Evolutionary conservation across 2,888 invertebrate species (phyloP).

Genomic region (Proisotoma minuta): DNA sequence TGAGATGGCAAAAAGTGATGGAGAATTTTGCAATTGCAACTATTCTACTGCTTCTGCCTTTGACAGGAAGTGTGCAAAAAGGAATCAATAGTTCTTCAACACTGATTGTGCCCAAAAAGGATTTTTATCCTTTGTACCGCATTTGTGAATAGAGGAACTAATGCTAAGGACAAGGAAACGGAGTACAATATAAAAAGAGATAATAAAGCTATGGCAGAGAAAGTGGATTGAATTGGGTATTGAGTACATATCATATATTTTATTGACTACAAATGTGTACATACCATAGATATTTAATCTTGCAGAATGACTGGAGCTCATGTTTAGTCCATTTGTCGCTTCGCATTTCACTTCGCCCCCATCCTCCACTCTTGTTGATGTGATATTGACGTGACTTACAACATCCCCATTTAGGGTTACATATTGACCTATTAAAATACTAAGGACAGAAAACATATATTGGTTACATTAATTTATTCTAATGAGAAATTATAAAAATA

Average conservation of each 20-base stretch:
- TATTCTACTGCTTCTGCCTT: too few relatives aligned
- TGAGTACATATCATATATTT: background rate
- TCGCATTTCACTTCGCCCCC: slow-evolving; percentile 49
- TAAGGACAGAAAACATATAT: background rate
- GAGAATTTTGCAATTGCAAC: too few relatives aligned
- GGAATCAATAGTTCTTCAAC: too few relatives aligned
- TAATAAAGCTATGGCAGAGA: too few relatives aligned
- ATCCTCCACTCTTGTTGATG: slow-evolving; percentile 48
- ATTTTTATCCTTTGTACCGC: too few relatives aligned
- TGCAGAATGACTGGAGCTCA: slow-evolving; percentile 47
- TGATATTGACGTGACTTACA: slow-evolving; percentile 49
- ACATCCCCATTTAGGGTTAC: slow-evolving; percentile 49
- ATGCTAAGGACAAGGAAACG: too few relatives aligned
- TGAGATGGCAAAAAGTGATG: too few relatives aligned
- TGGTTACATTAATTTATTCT: background rate
- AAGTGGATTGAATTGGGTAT: background rate
- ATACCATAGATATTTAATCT: slow-evolving; percentile 49
- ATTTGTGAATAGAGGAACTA: too few relatives aligned
- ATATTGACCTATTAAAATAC: slow-evolving; percentile 48
- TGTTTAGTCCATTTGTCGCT: slow-evolving; percentile 49
- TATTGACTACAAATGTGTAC: too few relatives aligned
- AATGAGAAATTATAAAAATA: background rate
- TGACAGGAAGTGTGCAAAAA: too few relatives aligned
- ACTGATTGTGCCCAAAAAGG: too few relatives aligned
- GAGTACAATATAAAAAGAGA: too few relatives aligned